A percentile compares a stretch with the other conserved stretches of the same genome.
Evolutionary conservation across 2,113 vertebrate species (phyloP).

Genomic region (Girardinichthys multiradiatus): DNA sequence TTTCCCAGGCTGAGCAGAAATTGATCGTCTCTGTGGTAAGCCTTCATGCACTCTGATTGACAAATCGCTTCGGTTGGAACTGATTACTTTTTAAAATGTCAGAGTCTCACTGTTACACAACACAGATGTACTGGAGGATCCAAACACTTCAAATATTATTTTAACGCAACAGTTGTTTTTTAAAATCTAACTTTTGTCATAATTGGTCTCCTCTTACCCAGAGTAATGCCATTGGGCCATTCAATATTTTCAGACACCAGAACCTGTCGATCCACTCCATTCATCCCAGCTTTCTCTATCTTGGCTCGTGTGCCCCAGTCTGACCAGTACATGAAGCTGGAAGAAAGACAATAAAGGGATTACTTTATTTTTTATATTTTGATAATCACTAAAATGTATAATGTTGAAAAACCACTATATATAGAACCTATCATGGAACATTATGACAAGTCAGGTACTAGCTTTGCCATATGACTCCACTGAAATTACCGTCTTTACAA

Average conservation of each 20-base stretch:
- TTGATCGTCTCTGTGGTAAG: constrained; percentile 48
- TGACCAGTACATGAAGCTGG: constrained; percentile 98
- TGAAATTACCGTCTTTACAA: no score
- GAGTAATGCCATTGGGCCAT: constrained; percentile 97
- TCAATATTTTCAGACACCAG: constrained; percentile 92
- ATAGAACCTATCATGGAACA: no score
- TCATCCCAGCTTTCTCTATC: constrained; percentile 97
- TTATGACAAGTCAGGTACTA: no score
- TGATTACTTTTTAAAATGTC: constrained; percentile 60
- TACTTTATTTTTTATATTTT: not conserved
- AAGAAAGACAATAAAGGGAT: constrained; percentile 13
- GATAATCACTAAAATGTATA: not conserved
- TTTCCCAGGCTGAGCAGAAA: constrained; percentile 39
- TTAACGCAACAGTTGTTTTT: not conserved
- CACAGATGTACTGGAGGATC: not conserved
- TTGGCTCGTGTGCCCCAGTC: constrained; percentile 95
- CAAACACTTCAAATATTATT: no score
- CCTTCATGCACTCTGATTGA: constrained; percentile 37
- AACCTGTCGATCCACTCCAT: constrained; percentile 88
- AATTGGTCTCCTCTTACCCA: constrained; percentile 80
- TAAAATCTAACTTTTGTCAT: not conserved
- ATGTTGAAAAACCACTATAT: not conserved
- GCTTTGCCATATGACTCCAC: no score
- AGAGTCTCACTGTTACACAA: constrained; percentile 32
- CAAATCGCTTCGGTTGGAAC: constrained; percentile 59